phyloP scores from a whole-genome alignment of 2,797 vertebrate species.

The Manis pentadactyla region DNA sequence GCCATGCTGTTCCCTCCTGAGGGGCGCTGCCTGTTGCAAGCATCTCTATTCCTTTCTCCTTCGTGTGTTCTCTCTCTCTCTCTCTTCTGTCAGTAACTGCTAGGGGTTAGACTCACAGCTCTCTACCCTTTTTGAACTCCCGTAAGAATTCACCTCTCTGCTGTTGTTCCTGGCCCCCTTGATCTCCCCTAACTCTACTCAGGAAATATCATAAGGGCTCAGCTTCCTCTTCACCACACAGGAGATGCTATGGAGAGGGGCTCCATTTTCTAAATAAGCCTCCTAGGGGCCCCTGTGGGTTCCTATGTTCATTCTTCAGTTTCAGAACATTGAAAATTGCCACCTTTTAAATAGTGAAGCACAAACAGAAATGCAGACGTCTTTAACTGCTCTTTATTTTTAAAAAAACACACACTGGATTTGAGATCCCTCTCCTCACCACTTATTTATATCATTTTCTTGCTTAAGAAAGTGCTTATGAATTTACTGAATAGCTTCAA shows the following conservation, averaged over 20 bases:
- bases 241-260: background rate
- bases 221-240: background rate
- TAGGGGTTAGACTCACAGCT: slow-evolving; percentile 71
- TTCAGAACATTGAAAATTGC: background rate
- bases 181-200: slow-evolving; percentile 67
- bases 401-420: background rate
- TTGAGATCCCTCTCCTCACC: background rate
- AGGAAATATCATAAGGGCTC: slow-evolving; percentile 35
- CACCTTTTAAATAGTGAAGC: background rate
- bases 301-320: background rate
- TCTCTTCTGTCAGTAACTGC: slow-evolving; percentile 61
- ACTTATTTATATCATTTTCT: slow-evolving; percentile 22
- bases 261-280: slow-evolving; percentile 43
- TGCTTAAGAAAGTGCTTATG: slow-evolving; percentile 32
- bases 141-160: slow-evolving; percentile 72
- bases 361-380: background rate
- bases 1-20: slow-evolving; percentile 42
- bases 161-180: slow-evolving; percentile 58
- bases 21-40: slow-evolving; percentile 42
- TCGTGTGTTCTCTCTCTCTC: background rate
- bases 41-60: slow-evolving; percentile 34
- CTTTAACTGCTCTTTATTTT: background rate
- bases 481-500: background rate
- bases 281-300: background rate
- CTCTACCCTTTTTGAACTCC: slow-evolving; percentile 74